Percentiles rank a stretch among this genome's conserved stretches.
phyloP scores from a whole-genome alignment of 2,888 invertebrate genomes.

The Sesamia inferens region DNA sequence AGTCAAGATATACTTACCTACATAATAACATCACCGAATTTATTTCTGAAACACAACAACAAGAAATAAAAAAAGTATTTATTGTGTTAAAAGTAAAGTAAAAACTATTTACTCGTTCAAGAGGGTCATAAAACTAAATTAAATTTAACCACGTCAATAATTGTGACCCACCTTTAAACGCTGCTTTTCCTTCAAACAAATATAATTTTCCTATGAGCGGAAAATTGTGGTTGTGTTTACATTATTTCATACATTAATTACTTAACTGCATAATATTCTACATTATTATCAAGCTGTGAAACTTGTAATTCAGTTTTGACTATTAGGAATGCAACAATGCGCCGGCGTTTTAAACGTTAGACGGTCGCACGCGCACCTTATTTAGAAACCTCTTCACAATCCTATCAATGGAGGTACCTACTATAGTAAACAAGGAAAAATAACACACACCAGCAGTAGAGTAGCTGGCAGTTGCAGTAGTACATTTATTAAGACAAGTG shows the following conservation, averaged over 20 bases:
- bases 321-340: constrained; percentile 7
- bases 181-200: not conserved
- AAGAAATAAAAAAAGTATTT: not conserved
- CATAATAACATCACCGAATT: not conserved
- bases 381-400: constrained; percentile 13
- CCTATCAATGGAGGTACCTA: not conserved
- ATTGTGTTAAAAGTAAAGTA: too few species aligned
- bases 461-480: too few species aligned
- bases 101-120: too few species aligned
- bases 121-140: too few species aligned
- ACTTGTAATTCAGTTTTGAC: constrained; percentile 4
- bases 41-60: not conserved
- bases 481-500: not conserved
- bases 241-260: not conserved
- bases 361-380: constrained; percentile 25
- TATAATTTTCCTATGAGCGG: not conserved
- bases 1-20: constrained; percentile 6
- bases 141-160: not conserved
- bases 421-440: not conserved
- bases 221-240: not conserved
- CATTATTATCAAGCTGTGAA: not conserved
- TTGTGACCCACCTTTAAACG: not conserved
- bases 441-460: too few species aligned
- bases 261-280: not conserved
- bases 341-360: not conserved